These are phyloP conservation scores for Hermetia illucens DNA, from an alignment of 1,140 invertebrate species.

Conservation along the genomic window DNA sequence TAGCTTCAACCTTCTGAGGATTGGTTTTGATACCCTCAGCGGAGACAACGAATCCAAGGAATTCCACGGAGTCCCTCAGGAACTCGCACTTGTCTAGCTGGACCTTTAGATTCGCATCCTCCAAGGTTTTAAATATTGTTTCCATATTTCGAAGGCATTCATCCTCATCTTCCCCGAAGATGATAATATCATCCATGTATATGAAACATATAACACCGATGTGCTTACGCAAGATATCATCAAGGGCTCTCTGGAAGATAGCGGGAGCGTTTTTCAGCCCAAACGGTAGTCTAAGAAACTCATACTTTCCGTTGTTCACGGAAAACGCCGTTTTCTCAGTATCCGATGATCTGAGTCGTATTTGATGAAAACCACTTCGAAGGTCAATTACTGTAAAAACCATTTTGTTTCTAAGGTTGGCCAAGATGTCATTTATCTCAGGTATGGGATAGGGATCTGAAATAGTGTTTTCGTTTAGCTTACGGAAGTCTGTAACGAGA, in stretches of 20 bases:
- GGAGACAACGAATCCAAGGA: slow-evolving; percentile 15
- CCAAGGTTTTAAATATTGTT: slow-evolving; percentile 12
- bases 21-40: slow-evolving; percentile 13
- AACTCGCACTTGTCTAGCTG: too few species aligned
- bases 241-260: slow-evolving; percentile 31
- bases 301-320: slow-evolving; percentile 22
- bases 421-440: slow-evolving; percentile 31
- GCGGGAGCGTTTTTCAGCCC: slow-evolving; percentile 24
- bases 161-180: slow-evolving; percentile 1
- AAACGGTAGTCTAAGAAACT: slow-evolving; percentile 24
- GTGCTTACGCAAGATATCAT: slow-evolving; percentile 16
- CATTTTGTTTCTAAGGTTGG: slow-evolving; percentile 21
- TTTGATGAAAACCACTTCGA: too few species aligned
- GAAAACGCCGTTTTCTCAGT: slow-evolving; percentile 25
- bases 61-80: too few species aligned
- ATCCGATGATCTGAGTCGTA: slow-evolving; percentile 13
- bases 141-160: slow-evolving; percentile 6
- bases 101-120: slow-evolving; percentile 11
- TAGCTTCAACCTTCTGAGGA: slow-evolving; percentile 10
- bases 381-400: slow-evolving; percentile 33
- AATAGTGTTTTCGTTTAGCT: slow-evolving; percentile 16
- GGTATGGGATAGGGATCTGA: slow-evolving; percentile 34
- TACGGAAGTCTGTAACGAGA: slow-evolving; percentile 19
- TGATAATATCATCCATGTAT: slow-evolving; percentile 5
- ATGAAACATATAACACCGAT: slow-evolving; percentile 3